Evolutionary conservation across 1,140 invertebrate species (phyloP).

Genomic region (Eciton burchellii): DNA sequence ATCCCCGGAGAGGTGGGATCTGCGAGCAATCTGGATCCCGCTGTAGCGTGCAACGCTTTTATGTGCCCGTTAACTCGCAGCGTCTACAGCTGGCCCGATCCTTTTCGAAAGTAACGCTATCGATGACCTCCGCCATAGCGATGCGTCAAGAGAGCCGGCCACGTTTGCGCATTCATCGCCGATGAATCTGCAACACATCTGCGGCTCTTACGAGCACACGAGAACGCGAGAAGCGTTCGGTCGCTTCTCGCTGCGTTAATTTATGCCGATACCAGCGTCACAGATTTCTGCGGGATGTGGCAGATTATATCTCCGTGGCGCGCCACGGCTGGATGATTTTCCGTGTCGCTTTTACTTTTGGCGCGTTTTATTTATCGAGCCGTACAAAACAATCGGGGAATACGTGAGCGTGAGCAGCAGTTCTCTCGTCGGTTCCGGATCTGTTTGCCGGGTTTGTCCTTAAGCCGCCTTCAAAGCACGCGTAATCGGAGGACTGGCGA

Average conservation of each 20-base stretch:
- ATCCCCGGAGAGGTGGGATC: background rate
- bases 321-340: conserved; percentile 24
- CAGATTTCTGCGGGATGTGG: background rate
- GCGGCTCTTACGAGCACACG: background rate
- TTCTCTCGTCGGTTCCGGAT: background rate
- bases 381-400: background rate
- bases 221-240: background rate
- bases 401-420: background rate
- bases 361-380: background rate
- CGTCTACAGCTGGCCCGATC: background rate
- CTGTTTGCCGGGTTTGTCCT: no score
- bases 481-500: background rate
- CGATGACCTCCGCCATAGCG: conserved; percentile 6
- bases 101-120: conserved; percentile 31
- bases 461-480: no score
- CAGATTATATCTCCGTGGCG: background rate
- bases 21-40: no score
- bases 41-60: background rate
- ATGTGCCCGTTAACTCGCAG: background rate
- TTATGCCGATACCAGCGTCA: background rate
- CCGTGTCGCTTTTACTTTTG: conserved; percentile 37
- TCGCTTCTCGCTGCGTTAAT: conserved; percentile 8
- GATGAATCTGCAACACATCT: background rate
- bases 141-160: conserved; percentile 25
- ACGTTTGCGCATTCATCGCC: background rate